phyloP scores from a whole-genome alignment of 2,113 vertebrate genomes.

The Dendropsophus ebraccatus region DNA sequence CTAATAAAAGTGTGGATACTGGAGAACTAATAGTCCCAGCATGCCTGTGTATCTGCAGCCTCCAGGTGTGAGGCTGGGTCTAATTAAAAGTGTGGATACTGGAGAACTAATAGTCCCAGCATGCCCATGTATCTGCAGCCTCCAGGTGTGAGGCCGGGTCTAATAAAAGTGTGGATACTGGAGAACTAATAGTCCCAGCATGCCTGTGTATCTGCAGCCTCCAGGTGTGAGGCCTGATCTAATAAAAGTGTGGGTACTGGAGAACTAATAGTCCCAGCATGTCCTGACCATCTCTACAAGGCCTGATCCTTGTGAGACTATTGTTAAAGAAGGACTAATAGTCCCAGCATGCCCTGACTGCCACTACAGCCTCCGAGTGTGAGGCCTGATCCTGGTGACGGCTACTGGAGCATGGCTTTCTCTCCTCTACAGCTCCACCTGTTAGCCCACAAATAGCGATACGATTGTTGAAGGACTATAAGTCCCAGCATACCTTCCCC shows the following conservation, averaged over 20 bases:
- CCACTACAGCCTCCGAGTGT: background rate
- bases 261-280: slow-evolving; percentile 1
- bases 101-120: background rate
- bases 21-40: background rate
- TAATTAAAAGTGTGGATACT: background rate
- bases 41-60: background rate
- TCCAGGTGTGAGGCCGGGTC: background rate
- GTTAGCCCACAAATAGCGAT: background rate
- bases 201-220: background rate
- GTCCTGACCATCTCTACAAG: background rate
- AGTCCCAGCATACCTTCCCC: background rate
- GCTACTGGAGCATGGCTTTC: background rate
- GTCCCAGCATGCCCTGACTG: background rate
- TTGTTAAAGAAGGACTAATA: too few species aligned
- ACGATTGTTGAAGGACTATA: background rate
- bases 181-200: background rate
- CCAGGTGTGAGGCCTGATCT: too few species aligned
- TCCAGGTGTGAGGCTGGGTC: background rate
- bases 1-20: background rate
- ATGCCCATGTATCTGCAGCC: background rate
- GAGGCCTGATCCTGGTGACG: background rate
- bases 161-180: background rate
- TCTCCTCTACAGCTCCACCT: background rate
- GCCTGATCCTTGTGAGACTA: background rate
- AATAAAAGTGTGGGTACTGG: too few species aligned